A percentile compares a stretch with the other conserved stretches of the same genome.
These are phyloP conservation scores for Rotaria macrura DNA, from an alignment of 2,888 invertebrate genomes.

Conservation along the genomic window DNA sequence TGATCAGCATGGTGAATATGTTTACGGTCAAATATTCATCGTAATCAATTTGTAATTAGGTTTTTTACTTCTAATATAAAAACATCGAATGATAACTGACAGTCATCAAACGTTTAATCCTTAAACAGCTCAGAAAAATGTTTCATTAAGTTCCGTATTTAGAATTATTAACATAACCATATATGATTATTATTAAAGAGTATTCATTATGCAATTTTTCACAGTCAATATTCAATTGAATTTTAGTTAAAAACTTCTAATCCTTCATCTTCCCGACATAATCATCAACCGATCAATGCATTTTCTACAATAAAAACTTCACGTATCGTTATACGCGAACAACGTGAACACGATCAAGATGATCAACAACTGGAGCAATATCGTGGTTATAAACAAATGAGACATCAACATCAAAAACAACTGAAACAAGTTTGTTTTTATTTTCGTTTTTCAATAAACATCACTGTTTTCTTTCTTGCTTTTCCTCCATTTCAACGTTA, in stretches of 20 bases:
- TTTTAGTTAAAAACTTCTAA: not conserved
- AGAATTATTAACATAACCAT: too few relatives aligned
- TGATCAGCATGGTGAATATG: too few relatives aligned
- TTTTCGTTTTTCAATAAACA: not conserved
- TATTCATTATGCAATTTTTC: too few relatives aligned
- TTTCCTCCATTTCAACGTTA: not conserved
- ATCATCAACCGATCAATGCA: not conserved
- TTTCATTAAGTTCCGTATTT: too few relatives aligned
- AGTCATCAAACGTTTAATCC: too few relatives aligned
- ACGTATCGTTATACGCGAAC: constrained; percentile 21
- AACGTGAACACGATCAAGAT: constrained; percentile 23
- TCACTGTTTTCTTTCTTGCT: not conserved
- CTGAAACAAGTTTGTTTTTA: constrained; percentile 55
- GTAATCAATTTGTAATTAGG: too few relatives aligned
- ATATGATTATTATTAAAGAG: too few relatives aligned
- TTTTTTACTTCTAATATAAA: too few relatives aligned
- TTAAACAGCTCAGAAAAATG: too few relatives aligned
- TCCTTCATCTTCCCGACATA: not conserved
- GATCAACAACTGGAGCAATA: constrained; percentile 65
- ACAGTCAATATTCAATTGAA: not conserved
- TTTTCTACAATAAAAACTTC: constrained; percentile 23
- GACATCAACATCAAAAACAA: constrained; percentile 90
- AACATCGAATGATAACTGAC: too few relatives aligned
- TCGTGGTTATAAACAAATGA: constrained; percentile 93
- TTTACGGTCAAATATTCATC: too few relatives aligned